These are phyloP conservation scores for Harpalus rufipes DNA, from an alignment of 2,888 invertebrate genomes.

Conservation along the genomic window DNA sequence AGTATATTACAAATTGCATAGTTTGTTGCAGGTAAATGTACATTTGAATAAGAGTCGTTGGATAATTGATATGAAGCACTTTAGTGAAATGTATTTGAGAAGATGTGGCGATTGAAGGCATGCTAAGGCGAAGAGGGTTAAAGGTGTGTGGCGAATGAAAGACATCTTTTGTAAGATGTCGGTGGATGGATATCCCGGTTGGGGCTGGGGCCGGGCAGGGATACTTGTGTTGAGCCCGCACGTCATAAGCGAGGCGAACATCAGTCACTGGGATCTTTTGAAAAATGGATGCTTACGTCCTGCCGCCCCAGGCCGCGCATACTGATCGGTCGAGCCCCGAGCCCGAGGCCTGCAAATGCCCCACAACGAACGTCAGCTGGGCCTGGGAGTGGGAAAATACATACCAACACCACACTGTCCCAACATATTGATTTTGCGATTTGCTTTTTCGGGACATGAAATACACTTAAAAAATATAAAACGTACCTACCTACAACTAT, in stretches of 20 bases:
- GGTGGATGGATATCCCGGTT: constrained; percentile 10
- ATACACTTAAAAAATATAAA: not conserved
- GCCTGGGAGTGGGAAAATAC: constrained; percentile 9
- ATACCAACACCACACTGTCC: not conserved
- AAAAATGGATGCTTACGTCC: constrained; percentile 61
- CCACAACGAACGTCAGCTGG: not conserved
- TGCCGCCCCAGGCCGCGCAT: constrained; percentile 38
- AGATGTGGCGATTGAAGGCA: too few relatives aligned
- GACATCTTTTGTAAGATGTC: constrained; percentile 45
- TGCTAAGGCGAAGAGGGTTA: constrained; percentile 3
- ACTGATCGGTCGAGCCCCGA: constrained; percentile 52
- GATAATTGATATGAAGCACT: not conserved
- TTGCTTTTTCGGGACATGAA: constrained; percentile 30
- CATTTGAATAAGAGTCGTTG: not conserved
- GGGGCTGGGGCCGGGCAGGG: constrained; percentile 7
- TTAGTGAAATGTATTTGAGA: not conserved
- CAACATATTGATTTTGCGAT: constrained; percentile 58
- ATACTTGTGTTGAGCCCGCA: constrained; percentile 64
- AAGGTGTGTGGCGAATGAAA: constrained; percentile 43
- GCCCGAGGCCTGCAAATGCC: constrained; percentile 18
- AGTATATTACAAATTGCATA: too few relatives aligned
- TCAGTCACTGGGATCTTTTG: constrained; percentile 66
- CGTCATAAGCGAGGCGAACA: constrained; percentile 65
- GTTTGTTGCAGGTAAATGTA: not conserved
- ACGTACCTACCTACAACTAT: too few relatives aligned